Conservation (phyloP, 2,888 invertebrate species). For the Tetrapedia diversipes region DNA sequence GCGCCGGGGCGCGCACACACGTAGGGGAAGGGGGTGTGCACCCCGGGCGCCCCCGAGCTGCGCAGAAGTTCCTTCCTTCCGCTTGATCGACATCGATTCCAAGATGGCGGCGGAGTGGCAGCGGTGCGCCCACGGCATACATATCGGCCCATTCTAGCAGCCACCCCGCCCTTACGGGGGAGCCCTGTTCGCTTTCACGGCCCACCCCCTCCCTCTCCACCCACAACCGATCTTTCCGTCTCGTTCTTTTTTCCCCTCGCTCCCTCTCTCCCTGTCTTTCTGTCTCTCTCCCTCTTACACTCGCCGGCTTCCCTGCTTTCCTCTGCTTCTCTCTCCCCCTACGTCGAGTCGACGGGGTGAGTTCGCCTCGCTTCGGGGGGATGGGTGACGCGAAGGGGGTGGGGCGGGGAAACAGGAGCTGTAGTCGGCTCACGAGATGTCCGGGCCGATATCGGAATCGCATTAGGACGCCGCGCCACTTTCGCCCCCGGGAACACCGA, state of each 20-base stretch:
- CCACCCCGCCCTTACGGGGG: slow-evolving; percentile 69
- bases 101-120: slow-evolving; percentile 78
- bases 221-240: too few relatives aligned
- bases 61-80: slow-evolving; percentile 80
- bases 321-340: not conserved
- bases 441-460: slow-evolving; percentile 78
- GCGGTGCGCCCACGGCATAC: slow-evolving; percentile 77
- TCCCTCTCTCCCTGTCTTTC: not conserved
- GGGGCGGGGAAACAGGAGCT: slow-evolving; percentile 60
- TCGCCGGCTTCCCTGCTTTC: not conserved
- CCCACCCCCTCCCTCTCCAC: slow-evolving; percentile 57
- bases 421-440: slow-evolving; percentile 74
- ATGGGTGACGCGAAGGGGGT: slow-evolving; percentile 39
- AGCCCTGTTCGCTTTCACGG: slow-evolving; percentile 64
- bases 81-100: slow-evolving; percentile 81
- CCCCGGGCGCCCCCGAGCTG: slow-evolving; percentile 72
- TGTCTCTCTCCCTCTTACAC: slow-evolving; percentile 18
- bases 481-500: slow-evolving; percentile 67
- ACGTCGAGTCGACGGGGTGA: slow-evolving; percentile 34
- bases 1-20: slow-evolving; percentile 62
- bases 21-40: slow-evolving; percentile 62
- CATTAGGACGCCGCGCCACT: slow-evolving; percentile 76
- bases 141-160: slow-evolving; percentile 75
- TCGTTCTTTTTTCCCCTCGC: slow-evolving; percentile 33
- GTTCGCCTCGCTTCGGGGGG: slow-evolving; percentile 16